phyloP scores from a whole-genome alignment of 2,113 vertebrate species.

The Ranitomeya variabilis region DNA sequence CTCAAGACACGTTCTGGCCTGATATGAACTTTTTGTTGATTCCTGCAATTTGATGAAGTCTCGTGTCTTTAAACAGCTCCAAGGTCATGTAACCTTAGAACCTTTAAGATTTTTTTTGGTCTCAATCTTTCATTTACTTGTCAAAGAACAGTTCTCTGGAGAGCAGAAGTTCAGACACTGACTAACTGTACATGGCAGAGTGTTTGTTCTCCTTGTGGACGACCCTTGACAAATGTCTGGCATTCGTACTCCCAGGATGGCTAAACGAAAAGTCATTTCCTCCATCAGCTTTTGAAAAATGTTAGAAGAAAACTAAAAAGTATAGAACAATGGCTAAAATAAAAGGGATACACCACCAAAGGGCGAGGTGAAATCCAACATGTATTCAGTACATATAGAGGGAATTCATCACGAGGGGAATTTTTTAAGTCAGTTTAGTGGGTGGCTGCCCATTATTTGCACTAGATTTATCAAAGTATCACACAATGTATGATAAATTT shows the following conservation, averaged over 20 bases:
- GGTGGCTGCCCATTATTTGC: too few relatives aligned
- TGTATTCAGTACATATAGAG: neutral
- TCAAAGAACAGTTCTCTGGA: neutral
- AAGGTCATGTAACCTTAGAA: neutral
- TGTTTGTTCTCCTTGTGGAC: neutral
- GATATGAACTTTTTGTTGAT: conserved; percentile 2
- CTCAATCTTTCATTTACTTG: conserved; percentile 8
- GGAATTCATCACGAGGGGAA: too few relatives aligned
- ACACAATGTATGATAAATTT: too few relatives aligned
- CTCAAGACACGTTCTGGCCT: neutral
- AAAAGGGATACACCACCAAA: neutral
- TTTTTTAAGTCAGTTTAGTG: too few relatives aligned
- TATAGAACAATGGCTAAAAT: neutral
- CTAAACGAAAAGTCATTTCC: neutral
- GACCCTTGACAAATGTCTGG: conserved; percentile 12
- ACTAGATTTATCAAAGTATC: too few relatives aligned
- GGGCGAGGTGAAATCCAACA: neutral
- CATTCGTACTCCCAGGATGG: neutral
- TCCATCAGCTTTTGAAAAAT: neutral
- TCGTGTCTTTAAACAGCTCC: neutral
- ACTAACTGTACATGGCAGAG: neutral
- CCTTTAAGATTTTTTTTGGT: neutral
- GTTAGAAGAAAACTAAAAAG: neutral
- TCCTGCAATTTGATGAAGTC: neutral
- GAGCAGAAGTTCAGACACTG: neutral